Percentiles rank a stretch among this genome's conserved stretches.
These are phyloP conservation scores for Brachylomia viminalis DNA, from an alignment of 2,888 invertebrate genomes.

Conservation along the genomic window DNA sequence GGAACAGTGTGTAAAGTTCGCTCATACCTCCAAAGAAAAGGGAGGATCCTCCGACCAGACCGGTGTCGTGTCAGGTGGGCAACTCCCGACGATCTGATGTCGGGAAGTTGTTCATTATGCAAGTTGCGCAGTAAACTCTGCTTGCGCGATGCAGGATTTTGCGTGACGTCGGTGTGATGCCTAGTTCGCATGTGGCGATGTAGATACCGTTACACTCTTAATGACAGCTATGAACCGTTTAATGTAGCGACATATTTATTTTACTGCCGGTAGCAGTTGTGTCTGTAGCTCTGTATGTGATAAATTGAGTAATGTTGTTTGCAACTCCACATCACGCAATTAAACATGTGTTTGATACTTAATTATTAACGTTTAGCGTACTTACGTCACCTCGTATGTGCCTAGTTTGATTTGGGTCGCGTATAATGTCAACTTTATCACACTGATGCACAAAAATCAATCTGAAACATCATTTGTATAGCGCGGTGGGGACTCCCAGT, in stretches of 20 bases:
- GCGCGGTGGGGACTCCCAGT: background rate
- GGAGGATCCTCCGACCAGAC: no score
- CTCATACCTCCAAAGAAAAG: no score
- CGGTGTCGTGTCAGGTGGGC: no score
- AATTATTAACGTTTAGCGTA: slow-evolving; percentile 38
- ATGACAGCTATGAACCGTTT: background rate
- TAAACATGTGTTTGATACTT: slow-evolving; percentile 35
- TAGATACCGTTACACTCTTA: no score
- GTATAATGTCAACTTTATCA: background rate
- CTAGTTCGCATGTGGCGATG: no score
- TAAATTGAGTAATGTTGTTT: slow-evolving; percentile 39
- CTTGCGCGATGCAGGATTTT: no score
- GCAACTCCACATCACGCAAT: slow-evolving; percentile 26
- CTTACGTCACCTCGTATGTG: background rate
- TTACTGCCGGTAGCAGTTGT: slow-evolving; percentile 1
- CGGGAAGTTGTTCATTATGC: no score
- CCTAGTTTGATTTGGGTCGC: slow-evolving; percentile 13
- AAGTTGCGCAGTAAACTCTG: no score
- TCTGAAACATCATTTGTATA: background rate
- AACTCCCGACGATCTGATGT: no score
- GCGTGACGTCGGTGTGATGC: no score
- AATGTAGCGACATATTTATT: slow-evolving; percentile 32
- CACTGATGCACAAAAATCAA: background rate
- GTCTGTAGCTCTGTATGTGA: slow-evolving; percentile 1
- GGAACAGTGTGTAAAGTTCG: no score